Evolutionary conservation across 2,888 invertebrate genomes (phyloP), one percentile per base, ranked within the genome.

Genomic region (Parasteatoda lunata): DNA sequence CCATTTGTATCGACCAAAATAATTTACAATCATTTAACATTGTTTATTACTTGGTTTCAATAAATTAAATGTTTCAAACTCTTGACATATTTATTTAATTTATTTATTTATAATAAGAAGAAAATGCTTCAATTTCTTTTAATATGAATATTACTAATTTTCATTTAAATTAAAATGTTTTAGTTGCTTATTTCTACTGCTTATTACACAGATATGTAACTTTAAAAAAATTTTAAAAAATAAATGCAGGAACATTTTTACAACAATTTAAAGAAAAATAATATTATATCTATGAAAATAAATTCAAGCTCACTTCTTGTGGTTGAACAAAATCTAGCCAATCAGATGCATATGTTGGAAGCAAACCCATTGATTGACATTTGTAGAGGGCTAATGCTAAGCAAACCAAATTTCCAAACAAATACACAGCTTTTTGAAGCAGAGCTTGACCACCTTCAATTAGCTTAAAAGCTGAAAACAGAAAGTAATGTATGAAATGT

Each of bases 291-390:
- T 45, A 49, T 13, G n/a, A 4, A n/a, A 69, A 52, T 30, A 49
- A 13, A 13, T 49, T 8, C n/a, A 47, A 52, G 45, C 48, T 47
- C 82, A 89, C 89, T 82, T 95, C 94, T 91, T 96, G 96, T 3
- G 98, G 97, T 91, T 98, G 96, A 80, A 97, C 97, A 93, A 99
- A 99, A 80, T 98, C 98, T 88, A 99, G 93, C 99, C 99, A 99
- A 92, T 99, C 99, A 66, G 98, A 98, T 0, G 98, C 95, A 93
- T 99, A 98, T 75, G 98, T 98, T 1, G 99, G 99, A 80, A 99
- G 93, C 49, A 99, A 92, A 3, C 98, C 99, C 98, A 99, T 98
- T 89, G 97, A 97, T 91, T 98, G 98, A 92, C 98, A 99, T 92
- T 99, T 99, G 92, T 98, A 99, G 66, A 99, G 93, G 48, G 98